Evolutionary conservation across 2,888 invertebrate species (phyloP).

Genomic region (Onchidella celtica): DNA sequence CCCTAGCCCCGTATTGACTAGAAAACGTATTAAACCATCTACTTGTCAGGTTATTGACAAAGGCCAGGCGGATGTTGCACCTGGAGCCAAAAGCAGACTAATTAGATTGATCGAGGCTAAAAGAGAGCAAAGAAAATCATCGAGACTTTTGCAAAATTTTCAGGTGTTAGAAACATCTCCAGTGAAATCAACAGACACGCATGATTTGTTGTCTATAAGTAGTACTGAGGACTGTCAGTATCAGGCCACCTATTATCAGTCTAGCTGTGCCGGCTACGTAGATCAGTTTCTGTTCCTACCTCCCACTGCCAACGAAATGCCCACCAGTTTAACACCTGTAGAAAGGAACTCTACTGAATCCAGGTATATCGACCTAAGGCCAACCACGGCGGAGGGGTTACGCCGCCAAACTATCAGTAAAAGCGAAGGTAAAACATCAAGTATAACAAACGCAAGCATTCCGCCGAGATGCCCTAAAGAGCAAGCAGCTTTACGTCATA

Average conservation of each 20-base stretch:
- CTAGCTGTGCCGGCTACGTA: not conserved
- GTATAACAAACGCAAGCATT: too few relatives aligned
- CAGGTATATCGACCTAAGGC: too few relatives aligned
- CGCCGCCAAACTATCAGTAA: too few relatives aligned
- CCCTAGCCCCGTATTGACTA: not conserved
- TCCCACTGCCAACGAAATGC: too few relatives aligned
- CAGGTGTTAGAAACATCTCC: not conserved
- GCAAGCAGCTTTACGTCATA: not conserved
- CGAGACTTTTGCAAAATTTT: not conserved
- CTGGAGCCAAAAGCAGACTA: slow-evolving; percentile 12
- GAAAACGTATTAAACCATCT: not conserved
- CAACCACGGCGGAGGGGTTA: too few relatives aligned
- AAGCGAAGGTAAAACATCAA: too few relatives aligned
- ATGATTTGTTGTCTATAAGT: not conserved
- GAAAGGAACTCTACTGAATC: too few relatives aligned
- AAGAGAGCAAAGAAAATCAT: slow-evolving; percentile 6
- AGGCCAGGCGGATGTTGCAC: not conserved
- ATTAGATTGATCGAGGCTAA: slow-evolving; percentile 28
- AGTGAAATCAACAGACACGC: not conserved
- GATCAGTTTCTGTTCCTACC: not conserved
- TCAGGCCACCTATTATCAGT: not conserved
- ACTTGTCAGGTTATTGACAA: not conserved
- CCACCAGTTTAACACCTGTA: too few relatives aligned
- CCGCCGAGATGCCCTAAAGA: too few relatives aligned
- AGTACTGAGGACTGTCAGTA: slow-evolving; percentile 3